Base-by-base conservation (phyloP, 2,113 vertebrate species). In the Todiramphus chloris region DNA sequence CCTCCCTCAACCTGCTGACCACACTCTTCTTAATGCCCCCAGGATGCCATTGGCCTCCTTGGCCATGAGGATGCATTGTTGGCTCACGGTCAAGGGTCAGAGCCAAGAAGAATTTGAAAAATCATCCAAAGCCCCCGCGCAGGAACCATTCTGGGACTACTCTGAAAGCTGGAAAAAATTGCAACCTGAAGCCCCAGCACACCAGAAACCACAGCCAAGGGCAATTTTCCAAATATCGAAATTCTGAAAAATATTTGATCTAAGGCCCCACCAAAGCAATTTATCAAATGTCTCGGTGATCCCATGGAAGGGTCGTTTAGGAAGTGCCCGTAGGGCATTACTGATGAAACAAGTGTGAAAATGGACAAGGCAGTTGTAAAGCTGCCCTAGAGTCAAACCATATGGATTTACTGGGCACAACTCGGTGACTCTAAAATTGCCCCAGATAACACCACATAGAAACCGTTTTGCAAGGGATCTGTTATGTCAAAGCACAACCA, bases 391-490 rank as follows among this genome's bases (percentile, higher is more conserved):
- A 93, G 85, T 64, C 83, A 95, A 73, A 77, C 48, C 67, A 76
- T 83, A 88, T 50, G 75, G 90, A 77, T 90, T 90, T 69, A 73
- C 68, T 90, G 50, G 11, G 59, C 87, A 85, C 58, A 56, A 85
- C 67, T 62, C 41, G 21, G 27, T 80, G 59, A 69, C 56, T 85
- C 83, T 92, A 85, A 90, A 92, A 83, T 56, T 77, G 88, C n/a
- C 72, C 79, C 43, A 76, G 51, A 85, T 66, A 85, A 51, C 50
- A 96, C 17, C 72, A 53, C 58, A 64, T 31, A 83, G 94, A 94
- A 85, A 53, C 81, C 85, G 85, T 88, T 91, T 94, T 89, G 59
- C 78, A 93, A 90, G 55, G 8, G 25, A 85, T 92, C 83, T 90
- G 67, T 69, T 62, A 68, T 41, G 90, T 90, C 92, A 94, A 83